Conservation (phyloP, 2,113 vertebrate species). For the Cololabis saira region DNA sequence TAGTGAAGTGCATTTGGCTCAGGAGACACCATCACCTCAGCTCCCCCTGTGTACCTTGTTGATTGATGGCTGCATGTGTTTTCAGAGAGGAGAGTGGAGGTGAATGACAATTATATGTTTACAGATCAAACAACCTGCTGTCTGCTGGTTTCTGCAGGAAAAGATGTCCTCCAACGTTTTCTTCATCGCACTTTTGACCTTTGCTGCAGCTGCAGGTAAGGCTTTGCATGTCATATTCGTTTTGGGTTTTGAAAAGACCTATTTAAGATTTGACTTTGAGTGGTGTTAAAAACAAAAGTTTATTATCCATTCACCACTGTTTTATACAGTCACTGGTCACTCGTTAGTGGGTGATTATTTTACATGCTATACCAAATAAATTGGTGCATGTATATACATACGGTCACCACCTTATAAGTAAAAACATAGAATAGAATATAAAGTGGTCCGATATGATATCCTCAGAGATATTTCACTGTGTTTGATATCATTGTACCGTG, state of each 20-base stretch:
- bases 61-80: slow-evolving; percentile 14
- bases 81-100: slow-evolving; percentile 26
- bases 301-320: no score
- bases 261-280: background rate
- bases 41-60: slow-evolving; percentile 9
- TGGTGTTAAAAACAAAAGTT: background rate
- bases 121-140: slow-evolving; percentile 14
- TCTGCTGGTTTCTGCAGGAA: slow-evolving; percentile 32
- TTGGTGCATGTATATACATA: no score
- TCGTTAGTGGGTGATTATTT: no score
- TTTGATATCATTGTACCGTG: background rate
- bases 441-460: no score
- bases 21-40: background rate
- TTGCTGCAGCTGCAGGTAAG: slow-evolving; percentile 55
- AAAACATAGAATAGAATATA: no score
- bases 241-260: background rate
- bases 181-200: slow-evolving; percentile 32
- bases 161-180: slow-evolving; percentile 60
- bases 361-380: no score
- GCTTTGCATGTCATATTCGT: background rate
- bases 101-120: slow-evolving; percentile 32
- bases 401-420: no score
- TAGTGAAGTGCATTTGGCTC: background rate
- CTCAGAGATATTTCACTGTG: background rate
- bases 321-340: no score